Conservation (phyloP, 2,113 vertebrate species). For the Coturnix japonica region DNA sequence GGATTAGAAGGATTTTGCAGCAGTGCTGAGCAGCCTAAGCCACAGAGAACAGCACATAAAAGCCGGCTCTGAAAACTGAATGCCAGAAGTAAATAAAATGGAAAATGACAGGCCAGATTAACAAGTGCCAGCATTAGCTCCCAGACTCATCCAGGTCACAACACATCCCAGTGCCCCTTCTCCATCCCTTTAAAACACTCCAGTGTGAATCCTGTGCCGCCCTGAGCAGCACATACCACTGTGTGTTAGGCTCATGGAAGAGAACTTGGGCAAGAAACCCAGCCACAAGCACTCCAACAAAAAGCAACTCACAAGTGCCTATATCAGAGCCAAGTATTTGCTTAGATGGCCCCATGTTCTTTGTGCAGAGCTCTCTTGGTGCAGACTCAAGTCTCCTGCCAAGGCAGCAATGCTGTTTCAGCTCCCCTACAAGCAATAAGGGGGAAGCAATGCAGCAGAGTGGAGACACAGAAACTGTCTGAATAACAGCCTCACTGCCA, state of each 20-base stretch:
- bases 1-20: slow-evolving; percentile 30
- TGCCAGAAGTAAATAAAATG: slow-evolving; percentile 12
- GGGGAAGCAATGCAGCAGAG: neutral
- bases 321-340: neutral
- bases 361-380: rapidly evolving
- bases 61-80: neutral
- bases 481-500: neutral
- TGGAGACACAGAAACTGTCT: neutral
- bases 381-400: neutral
- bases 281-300: neutral
- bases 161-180: neutral
- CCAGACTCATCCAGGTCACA: neutral
- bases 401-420: neutral
- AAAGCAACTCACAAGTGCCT: neutral
- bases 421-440: neutral
- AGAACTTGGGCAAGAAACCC: neutral
- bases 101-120: slow-evolving; percentile 11
- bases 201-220: neutral
- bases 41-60: neutral
- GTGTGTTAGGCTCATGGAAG: neutral
- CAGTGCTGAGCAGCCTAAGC: slow-evolving; percentile 4
- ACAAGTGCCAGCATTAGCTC: neutral
- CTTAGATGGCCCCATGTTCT: neutral
- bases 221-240: neutral
- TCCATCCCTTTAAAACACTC: neutral